A percentile compares a stretch with the other conserved stretches of the same genome.
Conservation (phyloP, 2,797 vertebrate genomes). For the Bovichtus diacanthus region DNA sequence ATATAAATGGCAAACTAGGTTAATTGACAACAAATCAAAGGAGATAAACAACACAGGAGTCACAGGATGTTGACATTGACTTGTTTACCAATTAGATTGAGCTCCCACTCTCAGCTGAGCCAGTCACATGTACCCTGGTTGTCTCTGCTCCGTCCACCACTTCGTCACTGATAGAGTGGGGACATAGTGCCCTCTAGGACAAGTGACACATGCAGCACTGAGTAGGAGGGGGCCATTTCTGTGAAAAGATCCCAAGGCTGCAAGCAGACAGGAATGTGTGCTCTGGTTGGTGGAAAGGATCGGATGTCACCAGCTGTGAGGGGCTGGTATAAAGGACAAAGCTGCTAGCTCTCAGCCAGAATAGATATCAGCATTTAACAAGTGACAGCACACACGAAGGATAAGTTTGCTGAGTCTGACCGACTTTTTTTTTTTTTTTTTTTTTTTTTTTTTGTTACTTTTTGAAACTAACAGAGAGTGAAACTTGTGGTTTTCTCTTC, state of each 20-base stretch:
- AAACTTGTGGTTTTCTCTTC: slow-evolving; percentile 14
- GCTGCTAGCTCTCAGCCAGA: slow-evolving; percentile 66
- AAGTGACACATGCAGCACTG: slow-evolving; percentile 71
- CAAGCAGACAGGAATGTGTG: slow-evolving; percentile 80
- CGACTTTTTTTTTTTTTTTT: slow-evolving; percentile 6
- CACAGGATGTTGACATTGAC: slow-evolving; percentile 46
- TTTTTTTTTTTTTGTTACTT: slow-evolving; percentile 6
- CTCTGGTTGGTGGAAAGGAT: slow-evolving; percentile 69
- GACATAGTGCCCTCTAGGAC: slow-evolving; percentile 63
- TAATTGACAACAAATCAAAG: slow-evolving; percentile 2
- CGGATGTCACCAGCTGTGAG: slow-evolving; percentile 77
- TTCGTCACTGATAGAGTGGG: slow-evolving; percentile 46
- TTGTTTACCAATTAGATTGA: slow-evolving; percentile 65
- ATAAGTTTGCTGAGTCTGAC: neutral
- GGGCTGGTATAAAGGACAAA: slow-evolving; percentile 81
- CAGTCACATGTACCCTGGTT: slow-evolving; percentile 79
- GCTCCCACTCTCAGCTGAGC: slow-evolving; percentile 14
- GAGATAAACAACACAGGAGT: slow-evolving; percentile 31
- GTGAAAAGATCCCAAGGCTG: slow-evolving; percentile 79
- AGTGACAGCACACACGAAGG: slow-evolving; percentile 26
- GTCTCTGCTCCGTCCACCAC: slow-evolving; percentile 52
- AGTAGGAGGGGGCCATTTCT: slow-evolving; percentile 70
- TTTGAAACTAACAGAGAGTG: neutral
- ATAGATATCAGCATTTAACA: slow-evolving; percentile 63
- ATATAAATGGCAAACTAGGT: neutral